Evolutionary conservation across 1,140 invertebrate genomes (phyloP), one percentile per base, ranked within the genome.

Genomic region (Brachionus koreanus): DNA sequence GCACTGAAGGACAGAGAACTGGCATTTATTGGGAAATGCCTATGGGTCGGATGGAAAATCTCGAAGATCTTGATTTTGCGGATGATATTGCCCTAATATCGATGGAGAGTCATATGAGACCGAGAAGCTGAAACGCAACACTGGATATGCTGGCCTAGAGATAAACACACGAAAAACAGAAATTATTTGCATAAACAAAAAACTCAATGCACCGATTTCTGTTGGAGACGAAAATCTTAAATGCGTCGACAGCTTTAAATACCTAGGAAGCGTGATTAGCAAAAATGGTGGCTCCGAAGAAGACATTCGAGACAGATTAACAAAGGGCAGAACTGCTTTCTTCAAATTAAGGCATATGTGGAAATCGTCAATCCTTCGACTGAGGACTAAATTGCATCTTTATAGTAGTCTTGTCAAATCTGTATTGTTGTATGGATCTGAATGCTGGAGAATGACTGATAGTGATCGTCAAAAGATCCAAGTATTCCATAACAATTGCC

Each of bases 41-140:
- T 52, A 2, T 52, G 46, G 46, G 46, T 52, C 46, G 13, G 46
- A 65, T 42, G 13, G n/a, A 69, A 12, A 43, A 29, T 23, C 57
- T 85, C 33, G 82, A 84, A 75, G 84, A 84, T 65, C 77, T 83
- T 0, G 83, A 83, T 25, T 84, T 84, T 83, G 83, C 84, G 74
- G 83, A 85, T 43, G 84, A 83, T 57, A 23, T 84, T 7, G 63
- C 83, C 6, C 57, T 84, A 9, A 63, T 84, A 39, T 72, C 63
- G 43, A 83, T 37, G 35, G 72, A 84, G 10, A 43, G 83, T 13
- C 46, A 84, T 35, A 57, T 84, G 13, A 69, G 82, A 84, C 83
- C n/a, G 42, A 79, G 23, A 67, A 72, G 19, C 49, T 65, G 83
- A 83, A 5, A 33, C 29, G 33, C 39, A 65, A 82, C 25, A 65